Conservation (phyloP, 1,140 invertebrate species). For the Dendrolimus punctatus region DNA sequence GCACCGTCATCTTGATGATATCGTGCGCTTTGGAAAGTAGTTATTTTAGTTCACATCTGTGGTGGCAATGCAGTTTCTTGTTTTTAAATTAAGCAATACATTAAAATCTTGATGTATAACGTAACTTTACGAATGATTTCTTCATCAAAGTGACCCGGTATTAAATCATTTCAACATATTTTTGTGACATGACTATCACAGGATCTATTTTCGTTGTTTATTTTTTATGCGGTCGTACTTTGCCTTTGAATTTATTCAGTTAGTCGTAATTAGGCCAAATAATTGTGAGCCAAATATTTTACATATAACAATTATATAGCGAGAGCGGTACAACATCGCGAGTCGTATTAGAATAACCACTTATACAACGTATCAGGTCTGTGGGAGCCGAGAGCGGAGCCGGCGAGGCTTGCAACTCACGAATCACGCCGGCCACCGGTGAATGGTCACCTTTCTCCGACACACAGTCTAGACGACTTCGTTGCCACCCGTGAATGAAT, state of each 20-base stretch:
- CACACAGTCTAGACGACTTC: slow-evolving; percentile 60
- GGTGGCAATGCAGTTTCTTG: slow-evolving; percentile 32
- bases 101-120: too few relatives aligned
- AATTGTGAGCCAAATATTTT: too few relatives aligned
- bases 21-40: slow-evolving; percentile 59
- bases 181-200: too few relatives aligned
- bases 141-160: too few relatives aligned
- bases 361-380: slow-evolving; percentile 7
- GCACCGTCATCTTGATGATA: slow-evolving; percentile 60
- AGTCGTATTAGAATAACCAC: not conserved
- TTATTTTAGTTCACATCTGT: slow-evolving; percentile 46
- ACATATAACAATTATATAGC: too few relatives aligned
- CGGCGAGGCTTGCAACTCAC: slow-evolving; percentile 13
- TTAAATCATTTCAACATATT: too few relatives aligned
- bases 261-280: too few relatives aligned
- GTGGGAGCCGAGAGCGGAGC: slow-evolving; percentile 20
- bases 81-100: slow-evolving; percentile 15
- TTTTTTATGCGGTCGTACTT: too few relatives aligned
- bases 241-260: too few relatives aligned
- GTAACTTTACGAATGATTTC: too few relatives aligned
- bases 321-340: too few relatives aligned
- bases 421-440: slow-evolving; percentile 30
- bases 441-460: slow-evolving; percentile 69
- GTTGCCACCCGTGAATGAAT: slow-evolving; percentile 60
- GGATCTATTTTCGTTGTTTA: too few relatives aligned